These are phyloP conservation scores for Camponotus pennsylvanicus DNA, from an alignment of 1,140 invertebrate genomes.

Conservation along the genomic window DNA sequence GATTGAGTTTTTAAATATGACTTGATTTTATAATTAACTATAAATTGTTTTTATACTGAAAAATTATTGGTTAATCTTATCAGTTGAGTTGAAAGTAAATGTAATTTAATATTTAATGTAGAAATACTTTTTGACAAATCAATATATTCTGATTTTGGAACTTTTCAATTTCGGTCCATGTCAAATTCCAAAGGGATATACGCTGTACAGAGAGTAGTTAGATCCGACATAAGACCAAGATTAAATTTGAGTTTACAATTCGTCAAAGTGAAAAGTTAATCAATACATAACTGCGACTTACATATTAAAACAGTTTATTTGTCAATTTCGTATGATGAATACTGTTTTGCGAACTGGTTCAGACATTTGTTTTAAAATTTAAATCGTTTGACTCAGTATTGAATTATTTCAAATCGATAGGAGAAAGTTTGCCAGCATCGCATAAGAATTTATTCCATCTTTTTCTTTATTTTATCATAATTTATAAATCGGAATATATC, in stretches of 20 bases:
- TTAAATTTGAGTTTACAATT: conserved; percentile 50
- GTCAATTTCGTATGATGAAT: conserved; percentile 1
- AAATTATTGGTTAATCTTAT: background rate
- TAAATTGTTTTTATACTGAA: background rate
- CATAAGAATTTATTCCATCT: background rate
- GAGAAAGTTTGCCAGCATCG: background rate
- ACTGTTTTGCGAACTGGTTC: background rate
- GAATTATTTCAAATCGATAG: background rate
- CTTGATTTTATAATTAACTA: background rate
- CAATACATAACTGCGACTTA: conserved; percentile 13
- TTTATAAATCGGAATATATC: background rate
- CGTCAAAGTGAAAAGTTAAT: conserved; percentile 4
- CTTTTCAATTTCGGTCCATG: background rate
- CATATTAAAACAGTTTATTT: background rate
- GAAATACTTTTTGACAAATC: background rate
- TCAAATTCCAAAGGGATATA: background rate
- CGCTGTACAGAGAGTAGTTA: background rate
- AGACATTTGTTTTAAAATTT: background rate
- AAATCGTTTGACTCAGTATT: background rate
- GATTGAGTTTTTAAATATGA: background rate
- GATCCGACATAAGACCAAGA: background rate
- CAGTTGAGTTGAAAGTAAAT: conserved; percentile 6
- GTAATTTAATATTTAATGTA: background rate
- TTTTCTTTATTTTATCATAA: background rate
- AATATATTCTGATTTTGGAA: conserved; percentile 25